Evolutionary conservation across 2,888 invertebrate species (phyloP).

Genomic region (Caenorhabditis sp.): DNA sequence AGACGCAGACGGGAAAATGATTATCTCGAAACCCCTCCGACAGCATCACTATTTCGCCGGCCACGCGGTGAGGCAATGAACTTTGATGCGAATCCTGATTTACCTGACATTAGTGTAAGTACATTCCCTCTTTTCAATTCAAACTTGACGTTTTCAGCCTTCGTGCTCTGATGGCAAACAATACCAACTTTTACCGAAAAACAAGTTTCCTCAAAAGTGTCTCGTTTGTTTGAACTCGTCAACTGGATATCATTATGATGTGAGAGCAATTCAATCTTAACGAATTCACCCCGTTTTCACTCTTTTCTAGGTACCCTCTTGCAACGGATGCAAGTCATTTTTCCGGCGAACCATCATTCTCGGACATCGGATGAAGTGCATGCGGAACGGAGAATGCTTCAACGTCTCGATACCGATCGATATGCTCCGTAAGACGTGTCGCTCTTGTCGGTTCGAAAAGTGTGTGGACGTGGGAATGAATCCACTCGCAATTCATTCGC

Average conservation of each 20-base stretch:
- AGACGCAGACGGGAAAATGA: not conserved
- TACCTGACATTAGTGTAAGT: no score
- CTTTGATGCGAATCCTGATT: no score
- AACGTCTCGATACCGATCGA: not conserved
- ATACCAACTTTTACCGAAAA: not conserved
- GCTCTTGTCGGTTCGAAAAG: constrained; percentile 13
- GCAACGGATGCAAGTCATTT: constrained; percentile 22
- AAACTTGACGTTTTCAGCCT: not conserved
- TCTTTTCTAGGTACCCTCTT: not conserved
- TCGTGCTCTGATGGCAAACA: not conserved
- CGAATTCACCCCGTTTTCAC: no score
- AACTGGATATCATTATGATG: constrained; percentile 3
- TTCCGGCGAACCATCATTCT: constrained; percentile 1
- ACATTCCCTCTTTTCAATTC: not conserved
- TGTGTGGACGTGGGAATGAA: constrained; percentile 12
- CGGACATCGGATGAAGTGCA: not conserved
- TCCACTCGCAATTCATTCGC: not conserved
- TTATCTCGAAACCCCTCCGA: not conserved
- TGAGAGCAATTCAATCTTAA: no score
- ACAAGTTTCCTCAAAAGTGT: not conserved
- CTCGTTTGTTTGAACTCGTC: not conserved
- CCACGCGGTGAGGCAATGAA: no score
- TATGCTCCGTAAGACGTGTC: not conserved
- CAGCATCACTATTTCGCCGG: no score
- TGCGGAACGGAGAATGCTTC: not conserved